Base-by-base conservation (phyloP, 2,113 vertebrate genomes). In the Morone chrysops region DNA sequence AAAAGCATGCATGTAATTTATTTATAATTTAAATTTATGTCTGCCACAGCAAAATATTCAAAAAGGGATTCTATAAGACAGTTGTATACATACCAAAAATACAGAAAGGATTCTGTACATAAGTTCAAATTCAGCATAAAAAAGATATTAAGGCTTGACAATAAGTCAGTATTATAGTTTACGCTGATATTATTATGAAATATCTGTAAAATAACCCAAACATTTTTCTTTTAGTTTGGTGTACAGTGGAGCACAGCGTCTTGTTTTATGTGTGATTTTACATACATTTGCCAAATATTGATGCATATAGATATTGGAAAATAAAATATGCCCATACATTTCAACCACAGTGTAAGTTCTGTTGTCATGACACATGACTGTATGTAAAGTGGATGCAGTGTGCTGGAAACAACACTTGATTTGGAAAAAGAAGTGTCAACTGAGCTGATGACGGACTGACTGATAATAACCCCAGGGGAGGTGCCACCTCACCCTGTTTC, bases 401-500 rank as follows among this genome's bases (percentile, higher is more conserved):
- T 70, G 51, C 31, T 22, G 6, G 22, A 61, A 83, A 45, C 60
- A 12, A 43, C n/a, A 20, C 47, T 51, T 11, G 18, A 5, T 51
- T 51, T 4, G 12, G 8, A 1, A 10, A 17, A 17, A 43, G 13
- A 45, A 9, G 31, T 80, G 41, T 20, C 13, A 63, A 25, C 1
- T 20, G 51, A 75, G 41, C 22, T 43, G 66, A 70, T 18, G 7
- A 57, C 53, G 0, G 36, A 40, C 10, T 14, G 1, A 0, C n/a
- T n/a, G n/a, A n/a, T n/a, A n/a, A n/a, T n/a, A 48, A 71, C 22
- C 8, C 7, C 12, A 13, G 51, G 57, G 63, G 72, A 84, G 72
- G 62, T 14, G 54, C 51, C 53, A 50, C 17, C 71, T 83, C 81
- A 73, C 70, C 70, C 57, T 11, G 22, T 67, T 75, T 54, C 53